These are phyloP conservation scores for Lagorchestes hirsutus DNA, from an alignment of 2,797 vertebrate genomes.

Conservation along the genomic window DNA sequence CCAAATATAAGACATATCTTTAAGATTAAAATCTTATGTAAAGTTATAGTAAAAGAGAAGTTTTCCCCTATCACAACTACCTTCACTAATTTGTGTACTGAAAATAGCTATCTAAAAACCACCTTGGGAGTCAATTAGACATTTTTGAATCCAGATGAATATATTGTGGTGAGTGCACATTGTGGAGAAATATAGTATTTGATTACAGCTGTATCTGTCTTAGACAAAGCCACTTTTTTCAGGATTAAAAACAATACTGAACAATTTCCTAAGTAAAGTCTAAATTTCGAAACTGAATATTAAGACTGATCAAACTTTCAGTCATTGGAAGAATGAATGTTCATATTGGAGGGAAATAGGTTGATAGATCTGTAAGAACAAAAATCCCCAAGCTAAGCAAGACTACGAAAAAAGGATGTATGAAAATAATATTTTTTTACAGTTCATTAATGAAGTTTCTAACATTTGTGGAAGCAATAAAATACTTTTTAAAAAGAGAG, in stretches of 20 bases:
- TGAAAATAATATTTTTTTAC: slow-evolving; percentile 68
- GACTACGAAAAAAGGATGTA: slow-evolving; percentile 86
- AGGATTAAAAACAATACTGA: slow-evolving; percentile 87
- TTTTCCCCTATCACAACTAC: slow-evolving; percentile 88
- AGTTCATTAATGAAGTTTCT: background rate
- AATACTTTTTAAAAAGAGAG: slow-evolving; percentile 30
- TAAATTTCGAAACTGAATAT: slow-evolving; percentile 90
- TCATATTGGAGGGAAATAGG: slow-evolving; percentile 88
- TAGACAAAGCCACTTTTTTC: slow-evolving; percentile 88
- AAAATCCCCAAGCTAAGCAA: slow-evolving; percentile 92
- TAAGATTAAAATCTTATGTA: slow-evolving; percentile 88
- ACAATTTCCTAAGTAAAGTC: slow-evolving; percentile 90
- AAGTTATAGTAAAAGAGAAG: slow-evolving; percentile 87
- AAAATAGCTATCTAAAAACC: slow-evolving; percentile 87
- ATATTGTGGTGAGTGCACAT: slow-evolving; percentile 51
- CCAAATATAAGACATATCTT: slow-evolving; percentile 88
- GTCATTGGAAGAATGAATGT: slow-evolving; percentile 92
- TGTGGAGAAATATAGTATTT: slow-evolving; percentile 90
- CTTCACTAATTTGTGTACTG: slow-evolving; percentile 89
- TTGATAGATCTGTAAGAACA: slow-evolving; percentile 86
- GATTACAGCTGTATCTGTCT: slow-evolving; percentile 88
- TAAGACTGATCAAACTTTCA: slow-evolving; percentile 87
- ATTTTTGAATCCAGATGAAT: slow-evolving; percentile 92
- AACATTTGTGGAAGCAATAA: slow-evolving; percentile 70
- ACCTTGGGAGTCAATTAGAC: slow-evolving; percentile 87